These are phyloP conservation scores for Vulpes lagopus DNA, from an alignment of 2,113 vertebrate species.

Conservation along the genomic window DNA sequence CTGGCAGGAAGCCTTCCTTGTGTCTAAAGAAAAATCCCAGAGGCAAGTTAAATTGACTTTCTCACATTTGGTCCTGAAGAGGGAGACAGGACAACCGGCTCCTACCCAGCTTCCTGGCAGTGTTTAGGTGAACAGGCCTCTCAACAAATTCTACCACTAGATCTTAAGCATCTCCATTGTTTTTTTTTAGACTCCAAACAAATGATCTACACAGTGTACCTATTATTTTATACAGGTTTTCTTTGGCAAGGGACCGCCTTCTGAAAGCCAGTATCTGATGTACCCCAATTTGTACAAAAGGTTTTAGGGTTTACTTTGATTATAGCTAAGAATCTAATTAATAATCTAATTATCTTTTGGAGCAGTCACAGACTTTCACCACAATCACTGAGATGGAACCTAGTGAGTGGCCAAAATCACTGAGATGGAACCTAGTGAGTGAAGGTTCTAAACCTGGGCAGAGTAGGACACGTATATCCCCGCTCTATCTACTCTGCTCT, in stretches of 20 bases:
- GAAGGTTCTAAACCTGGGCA: not conserved
- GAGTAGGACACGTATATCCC: not conserved
- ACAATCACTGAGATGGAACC: not conserved
- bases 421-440: not conserved
- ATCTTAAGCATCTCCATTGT: not conserved
- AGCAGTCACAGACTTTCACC: not conserved
- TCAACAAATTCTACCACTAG: fast-evolving
- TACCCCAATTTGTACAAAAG: not conserved
- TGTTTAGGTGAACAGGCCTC: not conserved
- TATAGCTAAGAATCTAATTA: not conserved
- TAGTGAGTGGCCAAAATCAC: not conserved
- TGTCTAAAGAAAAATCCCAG: not conserved
- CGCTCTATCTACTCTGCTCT: not conserved
- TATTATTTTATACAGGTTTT: not conserved
- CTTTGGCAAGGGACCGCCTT: not conserved
- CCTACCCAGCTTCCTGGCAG: not conserved
- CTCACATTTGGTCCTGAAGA: not conserved
- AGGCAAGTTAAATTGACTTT: not conserved
- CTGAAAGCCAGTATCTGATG: not conserved
- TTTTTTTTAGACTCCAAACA: not conserved
- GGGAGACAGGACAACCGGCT: not conserved
- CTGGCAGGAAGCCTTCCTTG: not conserved
- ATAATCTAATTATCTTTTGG: not conserved
- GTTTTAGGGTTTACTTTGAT: not conserved
- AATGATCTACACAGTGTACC: not conserved